phyloP scores from a whole-genome alignment of 2,797 vertebrate genomes.

The Oreochromis grahami region DNA sequence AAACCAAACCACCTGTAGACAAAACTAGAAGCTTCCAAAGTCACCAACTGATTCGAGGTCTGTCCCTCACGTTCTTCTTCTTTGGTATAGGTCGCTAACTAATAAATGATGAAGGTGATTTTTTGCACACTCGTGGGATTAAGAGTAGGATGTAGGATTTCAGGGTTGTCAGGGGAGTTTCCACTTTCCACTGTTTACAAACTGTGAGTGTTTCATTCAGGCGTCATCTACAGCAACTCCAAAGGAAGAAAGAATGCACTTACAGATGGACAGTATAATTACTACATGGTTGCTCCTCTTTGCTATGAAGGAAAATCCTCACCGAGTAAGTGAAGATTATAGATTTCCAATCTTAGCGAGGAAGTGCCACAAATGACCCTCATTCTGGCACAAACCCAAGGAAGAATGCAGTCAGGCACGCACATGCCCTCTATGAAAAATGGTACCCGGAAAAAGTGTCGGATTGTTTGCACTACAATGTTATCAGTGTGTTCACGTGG shows the following conservation, averaged over 20 bases:
- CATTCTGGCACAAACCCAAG: conserved; percentile 40
- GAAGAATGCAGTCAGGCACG: conserved; percentile 51
- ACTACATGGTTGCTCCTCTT: background rate
- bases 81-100: background rate
- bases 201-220: background rate
- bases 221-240: background rate
- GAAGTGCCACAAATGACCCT: conserved; percentile 52
- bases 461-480: conserved; percentile 38
- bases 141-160: background rate
- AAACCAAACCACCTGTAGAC: background rate
- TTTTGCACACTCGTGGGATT: background rate
- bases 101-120: background rate
- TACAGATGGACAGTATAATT: conserved; percentile 12
- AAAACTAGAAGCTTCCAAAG: background rate
- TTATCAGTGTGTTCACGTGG: conserved; percentile 23
- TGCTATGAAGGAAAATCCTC: conserved; percentile 22
- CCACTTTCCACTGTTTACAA: background rate
- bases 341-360: conserved; percentile 33
- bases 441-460: conserved; percentile 9
- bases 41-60: background rate
- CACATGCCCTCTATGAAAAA: conserved; percentile 42
- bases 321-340: conserved; percentile 19
- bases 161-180: background rate
- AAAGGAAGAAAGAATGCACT: conserved; percentile 49
- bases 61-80: background rate